Percentiles rank a stretch among this genome's conserved stretches.
These are phyloP conservation scores for Cercopithecus neglectus DNA, from an alignment of 2,797 vertebrate genomes.

Conservation along the genomic window DNA sequence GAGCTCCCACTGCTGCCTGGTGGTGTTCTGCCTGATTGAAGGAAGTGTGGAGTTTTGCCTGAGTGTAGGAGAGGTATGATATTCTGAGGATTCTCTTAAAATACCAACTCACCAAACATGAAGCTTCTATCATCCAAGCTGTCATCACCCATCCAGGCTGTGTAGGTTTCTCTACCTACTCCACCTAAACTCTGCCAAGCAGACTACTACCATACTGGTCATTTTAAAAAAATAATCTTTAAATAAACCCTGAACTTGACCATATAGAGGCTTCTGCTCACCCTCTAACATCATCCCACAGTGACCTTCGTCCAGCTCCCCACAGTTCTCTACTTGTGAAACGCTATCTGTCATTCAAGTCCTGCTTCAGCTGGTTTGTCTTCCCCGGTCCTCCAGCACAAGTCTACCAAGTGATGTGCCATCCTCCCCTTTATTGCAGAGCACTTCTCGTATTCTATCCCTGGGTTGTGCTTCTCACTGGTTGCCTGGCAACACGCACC, in stretches of 20 bases:
- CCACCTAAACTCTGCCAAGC: background rate
- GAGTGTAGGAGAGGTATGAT: background rate
- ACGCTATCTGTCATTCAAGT: background rate
- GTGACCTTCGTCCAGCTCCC: background rate
- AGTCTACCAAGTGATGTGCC: background rate
- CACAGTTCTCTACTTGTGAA: background rate
- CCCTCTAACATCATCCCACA: background rate
- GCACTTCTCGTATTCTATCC: rapidly evolving
- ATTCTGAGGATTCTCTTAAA: background rate
- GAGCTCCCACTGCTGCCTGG: background rate
- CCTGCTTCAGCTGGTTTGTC: background rate
- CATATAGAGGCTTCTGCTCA: background rate
- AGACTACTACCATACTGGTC: background rate
- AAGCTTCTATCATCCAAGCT: background rate
- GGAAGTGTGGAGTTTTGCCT: background rate
- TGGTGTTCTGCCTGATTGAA: background rate
- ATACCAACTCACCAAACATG: background rate
- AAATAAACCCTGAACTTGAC: background rate
- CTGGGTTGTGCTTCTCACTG: too few relatives aligned
- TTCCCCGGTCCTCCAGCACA: background rate
- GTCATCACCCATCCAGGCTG: background rate
- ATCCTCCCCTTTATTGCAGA: background rate
- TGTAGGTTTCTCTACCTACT: background rate
- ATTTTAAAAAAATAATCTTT: background rate
- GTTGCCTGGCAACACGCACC: too few relatives aligned